Evolutionary conservation across 2,113 vertebrate genomes (phyloP).

Genomic region (Nesospiza acunhae): DNA sequence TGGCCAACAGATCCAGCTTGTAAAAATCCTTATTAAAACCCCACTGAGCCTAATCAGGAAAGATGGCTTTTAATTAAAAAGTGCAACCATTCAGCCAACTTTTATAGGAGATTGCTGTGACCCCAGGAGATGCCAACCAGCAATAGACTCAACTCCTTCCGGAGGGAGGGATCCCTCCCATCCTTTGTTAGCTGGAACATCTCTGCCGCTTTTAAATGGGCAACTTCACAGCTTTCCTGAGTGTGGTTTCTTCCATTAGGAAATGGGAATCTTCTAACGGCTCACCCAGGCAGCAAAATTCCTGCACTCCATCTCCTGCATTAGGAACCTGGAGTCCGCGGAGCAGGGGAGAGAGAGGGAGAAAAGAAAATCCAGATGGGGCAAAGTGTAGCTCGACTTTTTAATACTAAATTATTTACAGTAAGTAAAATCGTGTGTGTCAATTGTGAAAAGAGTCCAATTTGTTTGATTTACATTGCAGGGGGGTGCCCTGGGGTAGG

Average conservation of each 20-base stretch:
- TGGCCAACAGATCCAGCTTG: constrained; percentile 33
- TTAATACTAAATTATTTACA: constrained; percentile 88
- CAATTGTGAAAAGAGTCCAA: constrained; percentile 90
- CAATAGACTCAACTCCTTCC: background rate
- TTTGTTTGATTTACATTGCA: constrained; percentile 82
- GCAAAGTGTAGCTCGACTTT: constrained; percentile 71
- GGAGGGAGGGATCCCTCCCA: constrained; percentile 1
- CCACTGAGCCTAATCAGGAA: constrained; percentile 1
- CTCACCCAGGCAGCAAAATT: constrained; percentile 65
- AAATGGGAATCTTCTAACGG: constrained; percentile 58
- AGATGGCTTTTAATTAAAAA: constrained; percentile 71
- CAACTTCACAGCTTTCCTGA: constrained; percentile 43
- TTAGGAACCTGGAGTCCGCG: background rate
- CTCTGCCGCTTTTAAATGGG: constrained; percentile 21
- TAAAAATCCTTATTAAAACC: constrained; percentile 69
- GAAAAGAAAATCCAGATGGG: constrained; percentile 64
- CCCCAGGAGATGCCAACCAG: constrained; percentile 52
- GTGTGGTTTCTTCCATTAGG: constrained; percentile 65
- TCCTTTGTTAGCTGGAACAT: constrained; percentile 21
- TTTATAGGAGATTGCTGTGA: constrained; percentile 9
- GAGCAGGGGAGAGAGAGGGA: background rate
- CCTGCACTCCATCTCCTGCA: constrained; percentile 45
- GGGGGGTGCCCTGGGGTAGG: constrained; percentile 80
- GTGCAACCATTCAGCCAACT: constrained; percentile 32
- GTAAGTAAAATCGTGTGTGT: constrained; percentile 90